A percentile compares a stretch with the other conserved stretches of the same genome.
Conservation (phyloP, 2,797 vertebrate genomes). For the Hozukius guyotensis region DNA sequence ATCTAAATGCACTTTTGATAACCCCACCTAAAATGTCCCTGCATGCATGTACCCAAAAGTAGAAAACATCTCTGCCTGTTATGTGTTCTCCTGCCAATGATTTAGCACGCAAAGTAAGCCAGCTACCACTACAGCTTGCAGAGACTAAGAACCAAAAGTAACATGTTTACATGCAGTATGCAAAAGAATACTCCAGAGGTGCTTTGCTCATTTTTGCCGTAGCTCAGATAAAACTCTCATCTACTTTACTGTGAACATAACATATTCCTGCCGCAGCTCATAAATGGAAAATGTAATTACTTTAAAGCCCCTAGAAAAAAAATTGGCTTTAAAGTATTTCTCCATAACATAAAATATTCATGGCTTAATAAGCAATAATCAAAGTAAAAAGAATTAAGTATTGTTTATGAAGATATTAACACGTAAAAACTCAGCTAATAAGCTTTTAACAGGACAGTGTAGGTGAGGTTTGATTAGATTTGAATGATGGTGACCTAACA, state of each 20-base stretch:
- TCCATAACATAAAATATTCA: not conserved
- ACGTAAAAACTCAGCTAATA: not conserved
- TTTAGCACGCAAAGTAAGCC: conserved; percentile 26
- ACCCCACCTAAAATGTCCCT: not conserved
- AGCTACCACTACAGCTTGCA: conserved; percentile 9
- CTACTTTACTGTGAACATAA: not conserved
- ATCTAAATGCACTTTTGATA: conserved; percentile 29
- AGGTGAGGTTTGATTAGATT: not conserved
- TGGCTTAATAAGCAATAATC: not conserved
- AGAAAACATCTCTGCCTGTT: conserved; percentile 4
- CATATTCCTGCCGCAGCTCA: not conserved
- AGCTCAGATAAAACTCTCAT: not conserved
- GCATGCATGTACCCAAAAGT: conserved; percentile 13
- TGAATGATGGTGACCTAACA: not conserved
- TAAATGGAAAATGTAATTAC: not conserved
- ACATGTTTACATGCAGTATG: not conserved
- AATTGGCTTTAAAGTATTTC: not conserved
- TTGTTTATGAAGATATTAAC: not conserved
- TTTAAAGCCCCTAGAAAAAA: not conserved
- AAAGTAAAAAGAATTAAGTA: not conserved
- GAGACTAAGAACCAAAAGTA: conserved; percentile 2
- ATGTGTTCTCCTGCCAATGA: conserved; percentile 32
- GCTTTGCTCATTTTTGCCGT: not conserved
- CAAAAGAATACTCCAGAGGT: not conserved
- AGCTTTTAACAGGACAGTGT: not conserved